Percentiles rank a stretch among this genome's conserved stretches.
Conservation (phyloP, 2,888 invertebrate species). For the Heliconius hortense region DNA sequence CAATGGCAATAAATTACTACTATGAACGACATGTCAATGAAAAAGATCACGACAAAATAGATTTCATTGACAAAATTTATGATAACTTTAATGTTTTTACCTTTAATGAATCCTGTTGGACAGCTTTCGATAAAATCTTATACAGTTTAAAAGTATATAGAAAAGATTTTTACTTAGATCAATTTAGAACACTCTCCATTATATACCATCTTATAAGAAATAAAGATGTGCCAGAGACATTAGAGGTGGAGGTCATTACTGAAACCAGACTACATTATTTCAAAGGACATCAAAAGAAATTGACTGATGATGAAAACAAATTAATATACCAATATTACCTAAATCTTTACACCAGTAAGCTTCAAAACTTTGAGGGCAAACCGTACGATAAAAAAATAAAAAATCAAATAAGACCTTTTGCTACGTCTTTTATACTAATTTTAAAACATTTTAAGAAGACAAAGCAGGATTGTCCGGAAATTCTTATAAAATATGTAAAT, state of each 20-base stretch:
- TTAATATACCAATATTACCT: constrained; percentile 48
- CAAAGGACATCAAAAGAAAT: constrained; percentile 35
- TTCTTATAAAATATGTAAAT: constrained; percentile 50
- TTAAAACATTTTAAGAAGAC: constrained; percentile 48
- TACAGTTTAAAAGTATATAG: constrained; percentile 55
- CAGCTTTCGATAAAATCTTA: constrained; percentile 55
- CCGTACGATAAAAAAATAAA: constrained; percentile 43
- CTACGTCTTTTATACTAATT: constrained; percentile 45
- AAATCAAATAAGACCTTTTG: constrained; percentile 40
- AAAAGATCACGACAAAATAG: constrained; percentile 46
- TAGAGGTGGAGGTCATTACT: constrained; percentile 43
- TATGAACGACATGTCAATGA: constrained; percentile 61
- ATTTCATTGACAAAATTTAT: constrained; percentile 52
- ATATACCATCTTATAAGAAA: constrained; percentile 54
- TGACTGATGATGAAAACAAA: constrained; percentile 45
- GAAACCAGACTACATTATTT: constrained; percentile 34
- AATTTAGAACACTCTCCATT: constrained; percentile 49
- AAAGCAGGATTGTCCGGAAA: constrained; percentile 52
- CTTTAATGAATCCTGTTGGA: constrained; percentile 59
- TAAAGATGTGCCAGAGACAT: constrained; percentile 48
- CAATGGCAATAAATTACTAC: constrained; percentile 56
- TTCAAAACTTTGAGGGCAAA: constrained; percentile 44
- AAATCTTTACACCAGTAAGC: constrained; percentile 48
- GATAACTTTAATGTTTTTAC: constrained; percentile 51
- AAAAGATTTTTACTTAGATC: constrained; percentile 37